A percentile compares a stretch with the other conserved stretches of the same genome.
Conservation (phyloP, 2,888 invertebrate species). For the Nebria brevicollis region DNA sequence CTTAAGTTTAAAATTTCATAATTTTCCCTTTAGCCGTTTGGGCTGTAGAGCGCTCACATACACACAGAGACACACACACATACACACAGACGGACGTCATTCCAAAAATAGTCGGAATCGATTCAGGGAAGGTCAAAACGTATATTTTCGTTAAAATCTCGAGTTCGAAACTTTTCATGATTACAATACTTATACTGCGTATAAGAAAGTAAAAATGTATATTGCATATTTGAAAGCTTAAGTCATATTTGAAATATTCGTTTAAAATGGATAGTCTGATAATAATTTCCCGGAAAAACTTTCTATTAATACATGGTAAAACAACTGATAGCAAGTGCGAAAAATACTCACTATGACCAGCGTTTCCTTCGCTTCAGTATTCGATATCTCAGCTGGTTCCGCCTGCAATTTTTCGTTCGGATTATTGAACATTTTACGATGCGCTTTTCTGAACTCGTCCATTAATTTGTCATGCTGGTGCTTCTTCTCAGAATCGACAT, state of each 20-base stretch:
- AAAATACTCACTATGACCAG: constrained; percentile 29
- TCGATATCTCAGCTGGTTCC: constrained; percentile 15
- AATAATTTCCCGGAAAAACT: background rate
- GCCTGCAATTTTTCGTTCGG: constrained; percentile 25
- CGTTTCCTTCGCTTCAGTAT: constrained; percentile 23
- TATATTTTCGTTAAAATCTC: too few species aligned
- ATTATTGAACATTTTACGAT: constrained; percentile 83
- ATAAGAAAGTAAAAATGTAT: too few species aligned
- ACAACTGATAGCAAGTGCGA: background rate
- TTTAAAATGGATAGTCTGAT: background rate
- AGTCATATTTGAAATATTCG: background rate
- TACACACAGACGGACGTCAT: too few species aligned
- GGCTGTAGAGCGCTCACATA: too few species aligned
- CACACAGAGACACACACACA: too few species aligned
- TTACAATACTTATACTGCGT: too few species aligned
- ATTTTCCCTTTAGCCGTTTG: too few species aligned
- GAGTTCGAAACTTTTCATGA: too few species aligned
- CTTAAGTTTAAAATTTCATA: too few species aligned
- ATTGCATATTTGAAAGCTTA: background rate
- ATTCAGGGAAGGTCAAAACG: too few species aligned
- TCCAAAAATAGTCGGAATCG: too few species aligned
- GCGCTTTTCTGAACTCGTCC: constrained; percentile 90
- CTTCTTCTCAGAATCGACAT: constrained; percentile 70
- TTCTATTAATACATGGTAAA: background rate
- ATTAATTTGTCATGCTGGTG: constrained; percentile 81